Evolutionary conservation across 2,888 invertebrate genomes (phyloP).

Genomic region (Apeira syringaria): DNA sequence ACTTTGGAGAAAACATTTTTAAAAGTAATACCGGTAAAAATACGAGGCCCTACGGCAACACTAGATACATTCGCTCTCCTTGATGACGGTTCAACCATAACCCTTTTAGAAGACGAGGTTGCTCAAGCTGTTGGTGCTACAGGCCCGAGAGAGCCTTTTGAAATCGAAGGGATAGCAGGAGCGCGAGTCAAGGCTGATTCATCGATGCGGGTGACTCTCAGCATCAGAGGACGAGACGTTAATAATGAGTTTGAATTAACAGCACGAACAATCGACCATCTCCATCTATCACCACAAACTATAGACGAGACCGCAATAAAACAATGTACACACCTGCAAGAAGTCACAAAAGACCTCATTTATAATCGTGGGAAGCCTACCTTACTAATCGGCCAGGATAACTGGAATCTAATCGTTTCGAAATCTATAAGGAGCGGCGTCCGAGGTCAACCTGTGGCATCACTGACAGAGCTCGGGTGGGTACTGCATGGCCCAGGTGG

Average conservation of each 20-base stretch:
- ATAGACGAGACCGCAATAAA: not conserved
- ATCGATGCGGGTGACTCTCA: not conserved
- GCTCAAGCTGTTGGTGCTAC: no score
- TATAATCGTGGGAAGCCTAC: not conserved
- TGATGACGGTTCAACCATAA: not conserved
- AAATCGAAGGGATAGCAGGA: not conserved
- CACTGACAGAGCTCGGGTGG: no score
- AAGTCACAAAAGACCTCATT: not conserved
- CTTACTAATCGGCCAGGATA: not conserved
- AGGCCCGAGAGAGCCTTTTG: not conserved
- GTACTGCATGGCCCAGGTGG: no score
- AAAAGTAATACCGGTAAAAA: not conserved
- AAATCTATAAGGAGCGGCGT: not conserved
- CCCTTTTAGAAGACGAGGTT: no score
- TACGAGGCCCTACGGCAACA: not conserved
- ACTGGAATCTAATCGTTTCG: not conserved
- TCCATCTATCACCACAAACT: not conserved
- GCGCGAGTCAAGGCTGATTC: not conserved
- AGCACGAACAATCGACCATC: not conserved
- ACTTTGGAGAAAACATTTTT: not conserved
- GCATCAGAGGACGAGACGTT: not conserved
- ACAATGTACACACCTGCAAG: not conserved
- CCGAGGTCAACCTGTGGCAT: not conserved
- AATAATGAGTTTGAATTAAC: not conserved
- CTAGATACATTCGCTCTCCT: not conserved